A percentile compares a stretch with the other conserved stretches of the same genome.
These are phyloP conservation scores for Drosophila seguyi DNA, from an alignment of 1,140 invertebrate species.

Conservation along the genomic window DNA sequence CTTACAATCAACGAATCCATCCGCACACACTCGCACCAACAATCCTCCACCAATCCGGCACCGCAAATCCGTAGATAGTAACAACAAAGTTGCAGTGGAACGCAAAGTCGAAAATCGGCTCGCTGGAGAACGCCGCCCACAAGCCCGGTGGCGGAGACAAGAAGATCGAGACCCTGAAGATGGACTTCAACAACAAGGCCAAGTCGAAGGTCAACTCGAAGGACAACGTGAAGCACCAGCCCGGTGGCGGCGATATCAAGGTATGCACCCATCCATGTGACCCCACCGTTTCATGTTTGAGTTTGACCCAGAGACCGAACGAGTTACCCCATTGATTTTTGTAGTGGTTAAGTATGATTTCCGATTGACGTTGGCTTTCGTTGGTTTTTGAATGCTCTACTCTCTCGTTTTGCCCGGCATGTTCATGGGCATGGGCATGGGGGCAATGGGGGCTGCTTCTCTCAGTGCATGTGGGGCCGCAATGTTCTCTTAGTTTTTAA, in stretches of 20 bases:
- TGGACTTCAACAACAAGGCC: slow-evolving; percentile 96
- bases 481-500: slow-evolving; percentile 39
- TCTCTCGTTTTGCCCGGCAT: slow-evolving; percentile 36
- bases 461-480: slow-evolving; percentile 48
- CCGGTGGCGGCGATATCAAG: slow-evolving; percentile 95
- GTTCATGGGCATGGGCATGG: slow-evolving; percentile 50
- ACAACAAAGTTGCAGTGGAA: slow-evolving; percentile 96
- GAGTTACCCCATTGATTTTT: slow-evolving; percentile 46
- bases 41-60: slow-evolving; percentile 24
- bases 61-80: slow-evolving; percentile 88
- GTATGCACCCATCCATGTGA: slow-evolving; percentile 86
- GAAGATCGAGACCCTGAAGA: slow-evolving; percentile 95
- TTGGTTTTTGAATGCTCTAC: slow-evolving; percentile 48
- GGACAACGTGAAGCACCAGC: slow-evolving; percentile 90
- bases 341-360: slow-evolving; percentile 49
- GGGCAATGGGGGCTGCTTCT: slow-evolving; percentile 33
- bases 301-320: slow-evolving; percentile 51
- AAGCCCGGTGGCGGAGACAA: slow-evolving; percentile 96
- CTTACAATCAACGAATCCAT: slow-evolving; percentile 27
- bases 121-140: slow-evolving; percentile 96
- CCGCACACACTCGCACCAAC: slow-evolving; percentile 45
- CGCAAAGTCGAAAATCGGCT: slow-evolving; percentile 96
- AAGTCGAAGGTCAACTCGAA: slow-evolving; percentile 97
- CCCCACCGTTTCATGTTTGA: slow-evolving; percentile 43
- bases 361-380: slow-evolving; percentile 35